Base-by-base conservation (phyloP, 2,797 vertebrate genomes). In the Diglossa cyanea region DNA sequence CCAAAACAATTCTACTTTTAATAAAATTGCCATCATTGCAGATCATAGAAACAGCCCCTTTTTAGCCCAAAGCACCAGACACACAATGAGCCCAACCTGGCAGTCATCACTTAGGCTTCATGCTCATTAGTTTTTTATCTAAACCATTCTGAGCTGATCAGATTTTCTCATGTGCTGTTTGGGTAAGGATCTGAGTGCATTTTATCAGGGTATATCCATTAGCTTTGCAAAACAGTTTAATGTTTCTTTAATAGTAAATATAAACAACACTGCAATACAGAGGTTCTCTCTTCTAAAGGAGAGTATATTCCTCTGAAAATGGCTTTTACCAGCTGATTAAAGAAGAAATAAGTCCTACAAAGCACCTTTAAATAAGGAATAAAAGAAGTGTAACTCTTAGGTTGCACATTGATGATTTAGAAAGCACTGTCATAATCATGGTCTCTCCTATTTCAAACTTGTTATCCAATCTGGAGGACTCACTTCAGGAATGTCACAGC, bases 1-100 rank as follows among this genome's bases (percentile, higher is more conserved):
- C 89, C 60, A 90, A 91, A 94, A 76, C 55, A 86, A 70, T n/a
- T 63, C 39, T 79, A 45, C 65, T 92, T 90, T 86, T 82, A 91
- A 94, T 95, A 94, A 95, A 90, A 66, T 71, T 93, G 91, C 81
- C 75, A 73, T 72, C 6, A 4, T 21, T 58, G 51, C 51, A n/a
- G 66, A 94, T 88, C 74, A 84, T 74, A 80, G 24, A 94, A 91
- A 90, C 1, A 26, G 76, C 47, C 44, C 67, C 47, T 76, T 75
- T 78, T 88, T 72, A 90, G 88, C 88, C 85, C 90, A 84, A 94
- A 91, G 87, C 62, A 90, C 51, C 62, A 81, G 8, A 48, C 26
- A 73, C 90, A 90, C 77, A 90, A 75, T 26, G 50, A 83, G 53
- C 26, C 31, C 54, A 86, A 90, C 45, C 60, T 40, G 73, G 72